Percentiles rank a stretch among this genome's conserved stretches.
Evolutionary conservation across 2,888 invertebrate genomes (phyloP).

Genomic region (Sisyra nigra): DNA sequence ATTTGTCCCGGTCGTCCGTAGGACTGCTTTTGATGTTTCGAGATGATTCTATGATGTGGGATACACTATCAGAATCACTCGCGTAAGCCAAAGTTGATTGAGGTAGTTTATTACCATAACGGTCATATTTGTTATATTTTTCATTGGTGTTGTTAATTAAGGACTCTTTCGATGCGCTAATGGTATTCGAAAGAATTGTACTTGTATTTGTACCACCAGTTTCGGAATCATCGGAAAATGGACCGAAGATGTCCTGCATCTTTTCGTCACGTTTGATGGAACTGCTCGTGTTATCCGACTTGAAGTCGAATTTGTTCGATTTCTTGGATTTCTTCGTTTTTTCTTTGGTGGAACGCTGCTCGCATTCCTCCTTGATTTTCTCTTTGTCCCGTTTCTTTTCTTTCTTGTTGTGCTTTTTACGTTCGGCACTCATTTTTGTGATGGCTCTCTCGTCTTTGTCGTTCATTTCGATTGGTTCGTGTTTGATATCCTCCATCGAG

Average conservation of each 20-base stretch:
- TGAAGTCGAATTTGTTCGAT: conserved; percentile 21
- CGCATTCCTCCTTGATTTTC: conserved; percentile 30
- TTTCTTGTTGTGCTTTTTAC: conserved; percentile 33
- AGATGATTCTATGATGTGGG: conserved; percentile 9
- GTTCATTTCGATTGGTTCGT: conserved; percentile 23
- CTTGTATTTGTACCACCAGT: conserved; percentile 20
- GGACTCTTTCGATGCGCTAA: conserved; percentile 12
- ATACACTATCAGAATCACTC: conserved; percentile 31
- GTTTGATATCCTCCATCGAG: conserved; percentile 40
- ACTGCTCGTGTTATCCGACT: conserved; percentile 22
- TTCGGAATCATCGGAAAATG: conserved; percentile 56
- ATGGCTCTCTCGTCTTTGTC: conserved; percentile 21
- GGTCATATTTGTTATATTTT: conserved; percentile 20
- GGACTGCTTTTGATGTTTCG: conserved; percentile 21
- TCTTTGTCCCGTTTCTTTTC: conserved; percentile 42
- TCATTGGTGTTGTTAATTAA: conserved; percentile 17
- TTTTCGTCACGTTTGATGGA: conserved; percentile 51
- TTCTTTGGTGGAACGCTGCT: conserved; percentile 31
- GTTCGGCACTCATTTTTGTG: conserved; percentile 22
- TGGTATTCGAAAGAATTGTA: conserved; percentile 10
- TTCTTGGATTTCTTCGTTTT: conserved; percentile 42
- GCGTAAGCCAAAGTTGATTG: conserved; percentile 23
- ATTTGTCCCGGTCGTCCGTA: conserved; percentile 24
- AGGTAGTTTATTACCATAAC: not conserved
- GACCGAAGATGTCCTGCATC: conserved; percentile 81